These are phyloP conservation scores for Syngnathus floridae DNA, from an alignment of 2,113 vertebrate genomes.

Conservation along the genomic window DNA sequence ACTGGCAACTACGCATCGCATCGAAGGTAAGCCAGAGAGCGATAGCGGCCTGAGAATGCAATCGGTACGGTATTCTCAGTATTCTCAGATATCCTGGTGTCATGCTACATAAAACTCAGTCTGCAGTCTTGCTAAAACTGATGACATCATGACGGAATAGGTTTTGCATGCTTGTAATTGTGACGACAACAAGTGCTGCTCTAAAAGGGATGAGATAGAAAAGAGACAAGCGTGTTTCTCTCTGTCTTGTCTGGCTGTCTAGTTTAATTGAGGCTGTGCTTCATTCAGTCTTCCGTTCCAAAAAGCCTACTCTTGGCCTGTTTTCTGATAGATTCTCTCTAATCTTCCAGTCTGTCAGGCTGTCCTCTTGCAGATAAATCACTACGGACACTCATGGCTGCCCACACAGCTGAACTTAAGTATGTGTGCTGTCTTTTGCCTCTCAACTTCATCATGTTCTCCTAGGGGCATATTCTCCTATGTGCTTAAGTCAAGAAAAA, in stretches of 20 bases:
- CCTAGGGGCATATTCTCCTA: too few relatives aligned
- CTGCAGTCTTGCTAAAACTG: not conserved
- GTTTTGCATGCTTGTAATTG: not conserved
- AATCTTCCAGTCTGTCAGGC: constrained; percentile 98
- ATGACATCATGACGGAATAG: not conserved
- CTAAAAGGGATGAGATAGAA: not conserved
- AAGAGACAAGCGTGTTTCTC: not conserved
- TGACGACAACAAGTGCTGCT: not conserved
- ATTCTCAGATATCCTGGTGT: too few relatives aligned
- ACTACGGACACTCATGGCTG: constrained; percentile 99
- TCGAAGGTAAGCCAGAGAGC: constrained; percentile 79
- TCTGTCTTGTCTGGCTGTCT: constrained; percentile 14
- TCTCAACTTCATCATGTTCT: constrained; percentile 51
- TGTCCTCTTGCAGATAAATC: constrained; percentile 99
- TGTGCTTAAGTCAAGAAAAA: too few relatives aligned
- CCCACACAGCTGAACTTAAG: constrained; percentile 99
- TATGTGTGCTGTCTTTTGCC: constrained; percentile 84
- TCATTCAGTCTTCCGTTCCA: constrained; percentile 39
- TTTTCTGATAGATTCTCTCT: constrained; percentile 52
- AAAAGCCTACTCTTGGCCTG: constrained; percentile 36
- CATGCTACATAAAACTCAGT: not conserved
- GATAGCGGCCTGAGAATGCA: not conserved
- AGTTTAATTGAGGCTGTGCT: constrained; percentile 21
- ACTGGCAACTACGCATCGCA: constrained; percentile 98
- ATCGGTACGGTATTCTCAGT: too few relatives aligned